Conservation (phyloP, 2,113 vertebrate species). For the Opisthocomus hoazin region DNA sequence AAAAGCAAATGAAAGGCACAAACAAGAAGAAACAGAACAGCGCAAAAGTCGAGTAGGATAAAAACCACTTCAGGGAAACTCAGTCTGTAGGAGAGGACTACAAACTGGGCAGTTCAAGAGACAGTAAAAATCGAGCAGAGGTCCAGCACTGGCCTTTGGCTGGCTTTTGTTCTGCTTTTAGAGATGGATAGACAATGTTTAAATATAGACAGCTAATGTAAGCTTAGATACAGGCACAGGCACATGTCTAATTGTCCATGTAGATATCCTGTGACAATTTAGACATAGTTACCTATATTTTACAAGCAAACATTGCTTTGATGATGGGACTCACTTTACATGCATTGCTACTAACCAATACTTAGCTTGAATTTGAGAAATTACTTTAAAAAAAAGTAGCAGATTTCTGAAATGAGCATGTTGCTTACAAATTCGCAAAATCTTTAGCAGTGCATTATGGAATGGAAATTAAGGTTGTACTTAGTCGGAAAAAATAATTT, state of each 20-base stretch:
- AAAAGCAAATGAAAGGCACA: background rate
- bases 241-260: background rate
- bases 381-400: background rate
- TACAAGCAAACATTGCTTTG: background rate
- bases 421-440: background rate
- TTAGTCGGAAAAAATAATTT: background rate
- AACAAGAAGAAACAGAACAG: background rate
- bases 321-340: background rate
- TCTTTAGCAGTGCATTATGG: background rate
- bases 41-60: background rate
- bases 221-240: background rate
- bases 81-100: background rate
- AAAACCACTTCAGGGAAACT: background rate
- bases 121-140: background rate
- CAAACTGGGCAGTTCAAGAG: background rate
- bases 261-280: background rate
- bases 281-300: background rate
- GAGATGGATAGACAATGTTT: background rate
- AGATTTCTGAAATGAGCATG: background rate
- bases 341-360: background rate
- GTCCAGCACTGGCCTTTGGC: background rate
- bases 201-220: background rate
- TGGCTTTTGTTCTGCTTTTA: background rate
- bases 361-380: background rate
- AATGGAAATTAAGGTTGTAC: background rate